Conservation (phyloP, 1,140 invertebrate genomes). For the Sitodiplosis mosellana region DNA sequence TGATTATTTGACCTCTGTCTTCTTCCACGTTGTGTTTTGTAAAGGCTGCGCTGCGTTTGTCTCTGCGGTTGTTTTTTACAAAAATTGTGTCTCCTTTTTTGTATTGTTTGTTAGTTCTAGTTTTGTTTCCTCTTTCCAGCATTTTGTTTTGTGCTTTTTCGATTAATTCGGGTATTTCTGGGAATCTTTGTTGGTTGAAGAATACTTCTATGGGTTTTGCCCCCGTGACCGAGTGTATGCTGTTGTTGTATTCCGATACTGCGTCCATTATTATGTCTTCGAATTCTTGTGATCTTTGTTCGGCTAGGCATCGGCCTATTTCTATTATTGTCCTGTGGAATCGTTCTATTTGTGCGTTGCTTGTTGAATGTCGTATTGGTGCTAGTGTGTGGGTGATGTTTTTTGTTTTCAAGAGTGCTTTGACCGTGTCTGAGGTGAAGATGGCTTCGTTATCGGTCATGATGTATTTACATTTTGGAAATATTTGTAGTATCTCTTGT, state of each 20-base stretch:
- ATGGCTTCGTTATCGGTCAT: constrained; percentile 7
- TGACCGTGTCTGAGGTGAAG: constrained; percentile 3
- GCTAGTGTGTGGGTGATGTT: constrained; percentile 4
- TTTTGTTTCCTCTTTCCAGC: no score
- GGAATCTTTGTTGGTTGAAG: not conserved
- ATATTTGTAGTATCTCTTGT: constrained; percentile 1
- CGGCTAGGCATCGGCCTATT: constrained; percentile 6
- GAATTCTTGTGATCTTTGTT: not conserved
- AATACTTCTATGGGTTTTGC: not conserved
- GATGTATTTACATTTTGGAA: constrained; percentile 1
- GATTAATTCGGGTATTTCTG: no score
- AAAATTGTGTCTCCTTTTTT: no score
- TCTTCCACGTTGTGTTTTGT: no score
- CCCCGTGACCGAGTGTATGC: constrained; percentile 6
- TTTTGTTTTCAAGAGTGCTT: constrained; percentile 1
- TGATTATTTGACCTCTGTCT: no score
- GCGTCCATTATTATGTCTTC: constrained; percentile 6
- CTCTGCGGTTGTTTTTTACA: no score
- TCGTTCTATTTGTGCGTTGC: constrained; percentile 9
- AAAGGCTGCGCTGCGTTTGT: no score
- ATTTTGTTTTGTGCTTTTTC: no score
- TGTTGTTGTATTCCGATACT: constrained; percentile 6
- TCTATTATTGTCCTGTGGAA: constrained; percentile 8
- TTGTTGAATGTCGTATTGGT: constrained; percentile 5
- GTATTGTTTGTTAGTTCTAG: no score